Evolutionary conservation across 2,888 invertebrate species (phyloP).

Genomic region (Seladonia tumulorum): DNA sequence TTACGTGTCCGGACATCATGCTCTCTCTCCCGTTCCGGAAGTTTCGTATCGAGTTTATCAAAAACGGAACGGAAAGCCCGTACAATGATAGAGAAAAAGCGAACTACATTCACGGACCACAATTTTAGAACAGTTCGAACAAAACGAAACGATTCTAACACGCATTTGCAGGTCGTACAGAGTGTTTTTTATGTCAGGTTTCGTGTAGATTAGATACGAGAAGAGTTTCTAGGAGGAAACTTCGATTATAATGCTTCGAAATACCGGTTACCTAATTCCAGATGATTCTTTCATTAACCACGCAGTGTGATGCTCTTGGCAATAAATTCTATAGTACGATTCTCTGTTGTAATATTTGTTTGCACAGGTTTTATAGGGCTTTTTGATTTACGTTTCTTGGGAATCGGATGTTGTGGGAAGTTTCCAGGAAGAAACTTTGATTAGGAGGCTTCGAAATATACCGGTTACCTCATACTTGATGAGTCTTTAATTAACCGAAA

Average conservation of each 20-base stretch:
- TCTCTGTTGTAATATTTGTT: too few relatives aligned
- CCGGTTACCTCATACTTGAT: too few relatives aligned
- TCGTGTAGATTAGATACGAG: not conserved
- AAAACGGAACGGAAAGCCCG: slow-evolving; percentile 79
- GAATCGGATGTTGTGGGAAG: too few relatives aligned
- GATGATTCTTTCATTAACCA: not conserved
- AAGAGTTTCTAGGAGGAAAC: not conserved
- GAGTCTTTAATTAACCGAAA: too few relatives aligned
- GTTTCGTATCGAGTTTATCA: slow-evolving; percentile 80
- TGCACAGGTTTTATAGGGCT: too few relatives aligned
- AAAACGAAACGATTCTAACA: not conserved
- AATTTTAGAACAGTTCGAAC: slow-evolving; percentile 15
- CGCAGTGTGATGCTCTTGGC: not conserved
- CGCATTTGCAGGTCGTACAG: not conserved
- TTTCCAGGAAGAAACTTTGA: too few relatives aligned
- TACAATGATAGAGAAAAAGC: slow-evolving; percentile 72
- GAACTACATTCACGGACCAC: slow-evolving; percentile 5
- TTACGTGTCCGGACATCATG: slow-evolving; percentile 61
- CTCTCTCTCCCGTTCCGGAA: slow-evolving; percentile 71
- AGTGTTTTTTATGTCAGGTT: not conserved
- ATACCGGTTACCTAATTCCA: not conserved
- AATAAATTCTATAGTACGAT: too few relatives aligned
- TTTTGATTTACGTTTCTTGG: too few relatives aligned
- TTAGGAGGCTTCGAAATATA: too few relatives aligned
- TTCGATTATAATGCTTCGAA: not conserved